Percentiles rank a stretch among this genome's conserved stretches.
Conservation (phyloP, 2,888 invertebrate genomes). For the Uropetala carovei region DNA sequence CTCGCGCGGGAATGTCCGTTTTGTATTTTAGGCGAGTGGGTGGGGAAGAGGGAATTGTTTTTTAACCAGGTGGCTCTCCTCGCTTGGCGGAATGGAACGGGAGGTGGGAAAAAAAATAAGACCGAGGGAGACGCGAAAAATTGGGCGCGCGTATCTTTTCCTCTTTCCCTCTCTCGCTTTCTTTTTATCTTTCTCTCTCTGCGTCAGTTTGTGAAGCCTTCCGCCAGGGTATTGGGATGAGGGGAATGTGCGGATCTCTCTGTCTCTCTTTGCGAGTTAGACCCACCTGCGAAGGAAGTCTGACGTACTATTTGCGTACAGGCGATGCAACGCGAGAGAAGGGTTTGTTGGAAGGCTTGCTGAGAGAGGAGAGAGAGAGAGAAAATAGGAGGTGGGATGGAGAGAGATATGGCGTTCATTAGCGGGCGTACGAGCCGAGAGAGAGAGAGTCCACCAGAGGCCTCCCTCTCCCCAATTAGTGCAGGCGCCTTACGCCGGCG, state of each 20-base stretch:
- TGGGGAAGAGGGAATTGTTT: not conserved
- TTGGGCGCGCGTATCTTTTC: slow-evolving; percentile 48
- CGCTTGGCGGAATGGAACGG: not conserved
- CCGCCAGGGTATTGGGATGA: not conserved
- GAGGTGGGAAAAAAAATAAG: too few relatives aligned
- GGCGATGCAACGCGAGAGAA: not conserved
- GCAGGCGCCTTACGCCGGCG: slow-evolving; percentile 55
- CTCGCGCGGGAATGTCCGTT: too few relatives aligned
- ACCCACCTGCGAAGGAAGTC: slow-evolving; percentile 50
- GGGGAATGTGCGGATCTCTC: not conserved
- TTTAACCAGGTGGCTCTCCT: slow-evolving; percentile 34
- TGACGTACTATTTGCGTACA: slow-evolving; percentile 27
- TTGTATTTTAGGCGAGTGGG: not conserved
- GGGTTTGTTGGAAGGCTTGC: not conserved
- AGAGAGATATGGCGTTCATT: not conserved
- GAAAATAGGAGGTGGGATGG: not conserved
- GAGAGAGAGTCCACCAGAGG: slow-evolving; percentile 9
- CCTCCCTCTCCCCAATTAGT: slow-evolving; percentile 50
- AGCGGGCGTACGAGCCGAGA: not conserved
- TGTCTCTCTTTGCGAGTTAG: not conserved
- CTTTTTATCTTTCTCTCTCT: slow-evolving; percentile 18
- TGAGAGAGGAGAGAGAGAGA: not conserved
- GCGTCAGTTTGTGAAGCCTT: slow-evolving; percentile 26
- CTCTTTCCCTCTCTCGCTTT: not conserved
- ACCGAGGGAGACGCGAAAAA: slow-evolving; percentile 30